Conservation (phyloP, 2,113 vertebrate species). For the Prochilodus magdalenae region DNA sequence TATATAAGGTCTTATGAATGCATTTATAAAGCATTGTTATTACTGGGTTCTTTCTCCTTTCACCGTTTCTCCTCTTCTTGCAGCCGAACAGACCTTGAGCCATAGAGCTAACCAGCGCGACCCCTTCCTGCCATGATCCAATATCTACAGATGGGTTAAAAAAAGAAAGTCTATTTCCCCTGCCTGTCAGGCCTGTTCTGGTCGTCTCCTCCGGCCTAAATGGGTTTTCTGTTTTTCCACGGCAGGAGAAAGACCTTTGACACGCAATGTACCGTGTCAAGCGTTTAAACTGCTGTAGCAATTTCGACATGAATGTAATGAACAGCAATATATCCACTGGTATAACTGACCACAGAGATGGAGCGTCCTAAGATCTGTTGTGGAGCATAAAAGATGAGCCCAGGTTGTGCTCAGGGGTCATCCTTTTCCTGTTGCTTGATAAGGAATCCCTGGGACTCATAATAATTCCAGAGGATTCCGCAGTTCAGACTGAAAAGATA, state of each 20-base stretch:
- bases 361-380: conserved; percentile 21
- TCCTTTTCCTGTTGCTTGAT: not conserved
- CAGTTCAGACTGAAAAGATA: no score
- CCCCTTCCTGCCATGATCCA: conserved; percentile 54
- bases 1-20: no score
- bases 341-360: not conserved
- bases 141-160: conserved; percentile 58
- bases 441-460: no score
- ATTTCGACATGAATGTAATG: conserved; percentile 59
- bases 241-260: conserved; percentile 53
- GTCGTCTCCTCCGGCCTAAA: conserved; percentile 37
- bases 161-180: conserved; percentile 45
- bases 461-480: no score
- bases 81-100: conserved; percentile 45
- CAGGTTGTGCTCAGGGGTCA: not conserved
- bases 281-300: conserved; percentile 60
- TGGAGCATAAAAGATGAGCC: conserved; percentile 45
- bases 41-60: not conserved
- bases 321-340: not conserved
- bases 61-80: conserved; percentile 30
- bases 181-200: conserved; percentile 33
- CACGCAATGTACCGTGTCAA: conserved; percentile 57
- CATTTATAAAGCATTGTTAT: no score
- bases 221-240: conserved; percentile 54
- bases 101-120: conserved; percentile 54